These are phyloP conservation scores for Delphinapterus leucas DNA, from an alignment of 2,113 vertebrate genomes.

Conservation along the genomic window DNA sequence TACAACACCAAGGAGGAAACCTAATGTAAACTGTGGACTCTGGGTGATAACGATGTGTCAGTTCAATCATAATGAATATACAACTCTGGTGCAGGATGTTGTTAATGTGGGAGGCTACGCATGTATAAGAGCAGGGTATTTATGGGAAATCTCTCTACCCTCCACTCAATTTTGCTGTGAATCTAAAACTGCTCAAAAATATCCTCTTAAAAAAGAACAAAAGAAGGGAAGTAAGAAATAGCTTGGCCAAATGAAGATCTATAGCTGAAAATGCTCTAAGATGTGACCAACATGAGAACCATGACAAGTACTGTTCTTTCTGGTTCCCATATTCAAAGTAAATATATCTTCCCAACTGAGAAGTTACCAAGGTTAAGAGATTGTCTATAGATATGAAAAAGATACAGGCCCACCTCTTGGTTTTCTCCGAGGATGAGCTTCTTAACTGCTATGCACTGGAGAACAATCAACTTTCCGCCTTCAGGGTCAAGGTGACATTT, in stretches of 20 bases:
- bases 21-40: neutral
- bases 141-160: neutral
- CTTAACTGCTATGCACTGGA: neutral
- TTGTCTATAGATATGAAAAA: neutral
- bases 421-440: neutral
- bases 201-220: neutral
- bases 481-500: slow-evolving; percentile 1
- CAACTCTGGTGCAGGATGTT: neutral
- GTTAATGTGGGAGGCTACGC: neutral
- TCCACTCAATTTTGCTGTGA: neutral
- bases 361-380: neutral
- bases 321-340: neutral
- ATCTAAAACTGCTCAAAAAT: neutral
- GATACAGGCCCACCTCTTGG: neutral
- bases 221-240: neutral
- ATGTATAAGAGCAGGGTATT: neutral
- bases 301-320: neutral
- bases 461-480: neutral
- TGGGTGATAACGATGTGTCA: neutral
- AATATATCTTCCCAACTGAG: neutral
- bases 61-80: neutral
- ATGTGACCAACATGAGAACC: neutral
- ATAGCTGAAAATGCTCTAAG: neutral
- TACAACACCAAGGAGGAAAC: neutral
- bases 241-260: neutral